Conservation (phyloP, 2,888 invertebrate species). For the Serripes groenlandicus region DNA sequence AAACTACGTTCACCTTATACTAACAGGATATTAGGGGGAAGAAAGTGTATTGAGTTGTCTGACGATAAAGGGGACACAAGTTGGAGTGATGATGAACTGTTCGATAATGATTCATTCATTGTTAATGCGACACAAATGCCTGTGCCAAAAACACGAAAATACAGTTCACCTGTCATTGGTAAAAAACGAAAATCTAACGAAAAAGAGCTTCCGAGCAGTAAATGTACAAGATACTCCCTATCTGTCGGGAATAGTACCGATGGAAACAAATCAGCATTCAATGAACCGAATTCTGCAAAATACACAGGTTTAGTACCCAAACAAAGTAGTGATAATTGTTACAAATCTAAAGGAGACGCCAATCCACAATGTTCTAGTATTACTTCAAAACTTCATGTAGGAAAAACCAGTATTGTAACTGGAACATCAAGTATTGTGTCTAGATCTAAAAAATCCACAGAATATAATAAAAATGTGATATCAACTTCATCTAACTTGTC, state of each 20-base stretch:
- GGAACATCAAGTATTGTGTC: not conserved
- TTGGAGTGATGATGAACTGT: slow-evolving; percentile 79
- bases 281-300: not conserved
- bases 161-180: slow-evolving; percentile 52
- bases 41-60: not conserved
- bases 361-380: not conserved
- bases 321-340: not conserved
- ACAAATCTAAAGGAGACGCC: not conserved
- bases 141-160: slow-evolving; percentile 18
- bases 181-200: slow-evolving; percentile 51
- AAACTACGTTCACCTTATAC: not conserved
- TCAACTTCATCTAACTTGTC: not conserved
- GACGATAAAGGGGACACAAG: slow-evolving; percentile 47
- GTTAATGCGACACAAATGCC: slow-evolving; percentile 75
- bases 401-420: not conserved
- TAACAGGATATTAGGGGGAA: not conserved
- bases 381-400: no score
- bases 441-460: slow-evolving; percentile 10
- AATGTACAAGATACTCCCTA: slow-evolving; percentile 36
- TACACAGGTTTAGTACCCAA: slow-evolving; percentile 7
- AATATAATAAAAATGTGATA: slow-evolving; percentile 3
- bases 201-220: slow-evolving; percentile 40
- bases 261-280: not conserved
- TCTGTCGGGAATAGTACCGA: not conserved
- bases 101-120: slow-evolving; percentile 76